These are phyloP conservation scores for Cricetomys ansorgei DNA, from an alignment of 2,113 vertebrate genomes.

Conservation along the genomic window DNA sequence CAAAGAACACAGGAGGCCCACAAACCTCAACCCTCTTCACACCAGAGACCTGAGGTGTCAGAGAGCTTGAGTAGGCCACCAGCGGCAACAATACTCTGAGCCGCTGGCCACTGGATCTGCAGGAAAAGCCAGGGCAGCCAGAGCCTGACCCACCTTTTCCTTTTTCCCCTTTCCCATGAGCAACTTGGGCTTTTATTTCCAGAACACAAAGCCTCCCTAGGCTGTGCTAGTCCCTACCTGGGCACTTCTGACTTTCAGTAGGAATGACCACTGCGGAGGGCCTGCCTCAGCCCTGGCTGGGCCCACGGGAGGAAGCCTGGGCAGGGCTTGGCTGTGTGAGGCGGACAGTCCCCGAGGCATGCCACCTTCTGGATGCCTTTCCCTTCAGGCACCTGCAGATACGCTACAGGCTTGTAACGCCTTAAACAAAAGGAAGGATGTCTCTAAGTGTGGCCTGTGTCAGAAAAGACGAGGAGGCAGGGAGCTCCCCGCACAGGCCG, in stretches of 20 bases:
- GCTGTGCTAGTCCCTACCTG: fast-evolving
- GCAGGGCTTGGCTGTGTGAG: background rate
- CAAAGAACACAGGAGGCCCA: no score
- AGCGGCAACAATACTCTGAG: background rate
- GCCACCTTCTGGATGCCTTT: background rate
- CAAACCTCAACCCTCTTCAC: background rate
- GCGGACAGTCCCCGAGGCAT: background rate
- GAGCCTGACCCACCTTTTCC: background rate
- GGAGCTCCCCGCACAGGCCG: background rate
- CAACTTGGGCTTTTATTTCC: background rate
- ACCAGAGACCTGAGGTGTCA: background rate
- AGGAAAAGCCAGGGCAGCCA: background rate
- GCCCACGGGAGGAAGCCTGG: background rate
- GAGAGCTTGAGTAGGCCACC: background rate
- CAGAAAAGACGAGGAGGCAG: background rate
- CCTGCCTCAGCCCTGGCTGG: background rate
- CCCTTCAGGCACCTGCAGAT: background rate
- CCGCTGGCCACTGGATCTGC: background rate
- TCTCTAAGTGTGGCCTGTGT: background rate
- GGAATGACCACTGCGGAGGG: background rate
- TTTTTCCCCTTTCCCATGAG: background rate
- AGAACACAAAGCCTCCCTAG: background rate
- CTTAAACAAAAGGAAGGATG: background rate
- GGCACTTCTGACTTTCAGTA: no score
- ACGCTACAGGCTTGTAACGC: background rate